Evolutionary conservation across 2,888 invertebrate species (phyloP).

Genomic region (Phorcus lineatus): DNA sequence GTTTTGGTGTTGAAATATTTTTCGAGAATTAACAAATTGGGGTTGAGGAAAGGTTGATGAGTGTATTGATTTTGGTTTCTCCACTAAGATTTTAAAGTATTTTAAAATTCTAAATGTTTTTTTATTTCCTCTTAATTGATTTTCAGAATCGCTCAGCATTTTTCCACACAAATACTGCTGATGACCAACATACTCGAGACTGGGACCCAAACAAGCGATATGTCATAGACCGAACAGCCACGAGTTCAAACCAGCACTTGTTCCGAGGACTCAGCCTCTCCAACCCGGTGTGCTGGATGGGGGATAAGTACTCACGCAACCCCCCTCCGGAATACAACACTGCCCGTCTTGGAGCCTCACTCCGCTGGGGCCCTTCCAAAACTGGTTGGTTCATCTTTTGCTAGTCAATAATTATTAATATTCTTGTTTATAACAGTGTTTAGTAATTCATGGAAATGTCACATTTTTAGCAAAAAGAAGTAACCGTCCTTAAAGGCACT

Average conservation of each 20-base stretch:
- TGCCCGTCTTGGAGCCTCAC: slow-evolving; percentile 68
- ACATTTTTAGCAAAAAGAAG: no score
- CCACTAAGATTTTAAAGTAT: no score
- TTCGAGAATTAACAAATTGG: no score
- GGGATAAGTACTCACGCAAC: slow-evolving; percentile 60
- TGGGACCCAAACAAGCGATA: slow-evolving; percentile 42
- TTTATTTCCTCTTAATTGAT: neutral
- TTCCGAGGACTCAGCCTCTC: slow-evolving; percentile 56
- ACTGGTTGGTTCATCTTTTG: slow-evolving; percentile 57
- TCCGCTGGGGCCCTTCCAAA: slow-evolving; percentile 73
- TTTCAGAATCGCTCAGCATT: slow-evolving; percentile 59
- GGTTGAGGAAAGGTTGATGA: no score
- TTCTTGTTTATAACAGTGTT: no score
- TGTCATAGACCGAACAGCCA: slow-evolving; percentile 58
- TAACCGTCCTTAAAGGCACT: no score
- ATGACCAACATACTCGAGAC: slow-evolving; percentile 29
- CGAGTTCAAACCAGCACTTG: slow-evolving; percentile 62
- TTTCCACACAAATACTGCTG: slow-evolving; percentile 50
- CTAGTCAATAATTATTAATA: no score
- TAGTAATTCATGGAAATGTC: no score
- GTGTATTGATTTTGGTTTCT: no score
- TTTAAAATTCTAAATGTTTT: neutral
- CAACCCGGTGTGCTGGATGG: slow-evolving; percentile 67
- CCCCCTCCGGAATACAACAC: slow-evolving; percentile 68
- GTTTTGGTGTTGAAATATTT: no score